Percentiles rank a stretch among this genome's conserved stretches.
phyloP scores from a whole-genome alignment of 2,113 vertebrate genomes.

The Nothoprocta pentlandii region DNA sequence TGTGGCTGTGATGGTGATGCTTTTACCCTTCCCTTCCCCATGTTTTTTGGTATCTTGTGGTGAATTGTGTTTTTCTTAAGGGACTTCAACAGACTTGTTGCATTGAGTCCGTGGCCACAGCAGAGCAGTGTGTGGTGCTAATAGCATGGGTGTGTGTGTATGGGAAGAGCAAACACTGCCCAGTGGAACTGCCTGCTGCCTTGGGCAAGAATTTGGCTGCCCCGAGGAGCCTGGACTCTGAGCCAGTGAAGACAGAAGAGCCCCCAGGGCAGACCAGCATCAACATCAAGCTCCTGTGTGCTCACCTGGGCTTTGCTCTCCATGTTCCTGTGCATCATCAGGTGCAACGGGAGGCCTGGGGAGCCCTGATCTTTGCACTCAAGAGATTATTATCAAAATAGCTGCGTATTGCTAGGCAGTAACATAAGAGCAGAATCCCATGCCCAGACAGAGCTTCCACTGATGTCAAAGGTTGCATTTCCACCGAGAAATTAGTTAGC shows the following conservation, averaged over 20 bases:
- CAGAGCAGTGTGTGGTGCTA: accelerated
- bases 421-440: not conserved
- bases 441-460: slow-evolving; percentile 39
- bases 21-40: not conserved
- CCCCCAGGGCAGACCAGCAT: not conserved
- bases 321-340: not conserved
- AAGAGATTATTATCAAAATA: not conserved
- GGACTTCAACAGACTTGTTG: not conserved
- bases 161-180: accelerated
- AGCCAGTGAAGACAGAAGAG: accelerated
- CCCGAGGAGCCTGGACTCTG: not conserved
- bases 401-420: not conserved
- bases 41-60: not conserved
- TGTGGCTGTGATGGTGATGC: accelerated
- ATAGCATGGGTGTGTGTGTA: not conserved
- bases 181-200: not conserved
- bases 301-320: not conserved
- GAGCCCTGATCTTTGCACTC: not conserved
- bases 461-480: slow-evolving; percentile 56
- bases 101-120: accelerated
- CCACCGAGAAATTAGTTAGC: slow-evolving; percentile 35
- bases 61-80: too few species aligned
- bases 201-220: not conserved
- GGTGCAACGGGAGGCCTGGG: not conserved
- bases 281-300: not conserved